Percentiles rank a stretch among this genome's conserved stretches.
Evolutionary conservation across 1,140 invertebrate genomes (phyloP).

Genomic region (Papilio polyxenes): DNA sequence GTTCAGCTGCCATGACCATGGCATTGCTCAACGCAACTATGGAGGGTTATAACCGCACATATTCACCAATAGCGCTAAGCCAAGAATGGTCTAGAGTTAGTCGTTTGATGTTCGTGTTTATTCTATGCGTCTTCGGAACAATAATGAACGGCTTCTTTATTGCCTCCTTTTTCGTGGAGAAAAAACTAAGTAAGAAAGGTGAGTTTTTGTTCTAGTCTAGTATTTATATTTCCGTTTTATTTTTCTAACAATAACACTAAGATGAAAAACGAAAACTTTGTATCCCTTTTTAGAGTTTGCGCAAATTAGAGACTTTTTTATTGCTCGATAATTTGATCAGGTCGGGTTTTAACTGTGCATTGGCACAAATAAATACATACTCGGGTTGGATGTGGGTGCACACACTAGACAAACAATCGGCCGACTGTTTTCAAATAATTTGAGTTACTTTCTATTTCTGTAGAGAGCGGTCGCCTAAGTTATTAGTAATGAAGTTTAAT

Average conservation of each 20-base stretch:
- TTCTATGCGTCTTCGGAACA: constrained; percentile 83
- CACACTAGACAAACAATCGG: too few species aligned
- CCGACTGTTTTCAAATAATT: too few species aligned
- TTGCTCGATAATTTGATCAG: too few species aligned
- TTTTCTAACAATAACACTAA: not conserved
- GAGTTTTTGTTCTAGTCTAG: constrained; percentile 41
- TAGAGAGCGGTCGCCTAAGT: too few species aligned
- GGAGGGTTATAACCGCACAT: constrained; percentile 35
- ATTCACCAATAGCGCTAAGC: constrained; percentile 84
- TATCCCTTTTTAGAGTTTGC: too few species aligned
- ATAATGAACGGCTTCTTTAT: constrained; percentile 63
- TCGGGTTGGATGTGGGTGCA: too few species aligned
- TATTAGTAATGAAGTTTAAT: too few species aligned
- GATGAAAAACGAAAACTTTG: too few species aligned
- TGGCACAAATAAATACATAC: too few species aligned
- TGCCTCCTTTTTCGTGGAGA: constrained; percentile 58
- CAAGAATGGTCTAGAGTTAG: constrained; percentile 86
- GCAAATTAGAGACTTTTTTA: too few species aligned
- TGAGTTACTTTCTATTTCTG: too few species aligned
- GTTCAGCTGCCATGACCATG: not conserved
- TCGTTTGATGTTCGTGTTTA: constrained; percentile 84
- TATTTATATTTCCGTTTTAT: not conserved
- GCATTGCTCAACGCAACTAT: not conserved
- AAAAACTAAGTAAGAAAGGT: constrained; percentile 53
- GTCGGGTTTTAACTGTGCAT: too few species aligned